phyloP scores from a whole-genome alignment of 92 coral and sea anemone genomes.

The Epizoanthus fatuus region DNA sequence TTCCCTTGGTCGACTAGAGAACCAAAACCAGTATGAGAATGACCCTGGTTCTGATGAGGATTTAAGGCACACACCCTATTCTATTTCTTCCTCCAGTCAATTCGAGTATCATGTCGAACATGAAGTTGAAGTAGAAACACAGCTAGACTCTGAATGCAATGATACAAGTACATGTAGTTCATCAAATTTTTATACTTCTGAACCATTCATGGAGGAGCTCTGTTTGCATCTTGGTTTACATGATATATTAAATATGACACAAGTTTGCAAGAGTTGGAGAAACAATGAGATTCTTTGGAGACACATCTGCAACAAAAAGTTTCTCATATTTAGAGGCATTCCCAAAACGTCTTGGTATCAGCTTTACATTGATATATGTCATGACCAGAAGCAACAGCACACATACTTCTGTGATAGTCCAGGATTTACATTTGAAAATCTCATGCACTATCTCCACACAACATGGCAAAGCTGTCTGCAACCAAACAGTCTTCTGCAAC shows the following conservation, averaged over 20 bases:
- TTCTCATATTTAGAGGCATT: not conserved
- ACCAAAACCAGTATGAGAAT: no score
- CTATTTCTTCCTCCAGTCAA: no score
- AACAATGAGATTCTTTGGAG: not conserved
- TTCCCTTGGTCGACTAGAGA: no score
- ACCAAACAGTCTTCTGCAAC: not conserved
- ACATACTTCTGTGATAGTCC: not conserved
- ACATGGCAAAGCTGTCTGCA: not conserved
- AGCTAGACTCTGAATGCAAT: no score
- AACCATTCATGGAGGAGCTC: not conserved
- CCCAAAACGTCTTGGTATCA: not conserved
- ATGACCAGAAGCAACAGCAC: not conserved
- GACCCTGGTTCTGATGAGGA: no score
- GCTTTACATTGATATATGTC: not conserved
- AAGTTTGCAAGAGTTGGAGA: not conserved
- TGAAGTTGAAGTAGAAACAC: no score
- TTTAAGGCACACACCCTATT: no score
- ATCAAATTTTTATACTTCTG: not conserved
- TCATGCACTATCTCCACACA: not conserved
- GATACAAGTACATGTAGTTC: no score
- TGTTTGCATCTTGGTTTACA: not conserved
- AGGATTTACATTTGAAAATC: not conserved
- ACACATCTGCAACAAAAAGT: not conserved
- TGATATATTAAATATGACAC: not conserved
- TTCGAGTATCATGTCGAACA: no score